These are phyloP conservation scores for Manis crassicaudata DNA, from an alignment of 2,797 vertebrate species.

Conservation along the genomic window DNA sequence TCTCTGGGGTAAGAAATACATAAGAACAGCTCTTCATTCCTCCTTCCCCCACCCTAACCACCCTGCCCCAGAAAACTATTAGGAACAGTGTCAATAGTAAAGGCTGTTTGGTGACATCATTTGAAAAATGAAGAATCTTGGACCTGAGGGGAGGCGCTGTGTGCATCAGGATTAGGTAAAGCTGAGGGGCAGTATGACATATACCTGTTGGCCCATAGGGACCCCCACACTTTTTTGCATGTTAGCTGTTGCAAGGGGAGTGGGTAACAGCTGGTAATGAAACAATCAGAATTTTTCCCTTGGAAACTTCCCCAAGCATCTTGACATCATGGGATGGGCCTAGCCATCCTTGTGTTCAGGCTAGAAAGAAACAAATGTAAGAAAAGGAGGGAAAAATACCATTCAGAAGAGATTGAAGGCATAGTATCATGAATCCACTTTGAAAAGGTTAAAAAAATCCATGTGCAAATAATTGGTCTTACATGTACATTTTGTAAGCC, in stretches of 20 bases:
- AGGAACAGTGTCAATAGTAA: slow-evolving; percentile 34
- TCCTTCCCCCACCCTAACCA: background rate
- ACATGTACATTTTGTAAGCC: background rate
- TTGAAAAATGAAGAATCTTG: slow-evolving; percentile 45
- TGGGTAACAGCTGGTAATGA: background rate
- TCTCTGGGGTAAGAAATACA: background rate
- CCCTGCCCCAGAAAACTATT: background rate
- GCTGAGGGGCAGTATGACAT: background rate
- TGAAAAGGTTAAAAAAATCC: background rate
- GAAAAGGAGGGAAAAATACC: background rate
- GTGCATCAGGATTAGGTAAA: background rate
- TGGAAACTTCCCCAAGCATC: slow-evolving; percentile 1
- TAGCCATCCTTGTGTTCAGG: background rate
- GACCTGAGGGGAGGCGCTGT: background rate
- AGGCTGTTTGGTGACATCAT: slow-evolving; percentile 16
- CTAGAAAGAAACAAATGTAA: background rate
- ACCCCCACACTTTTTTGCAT: background rate
- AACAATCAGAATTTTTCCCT: background rate
- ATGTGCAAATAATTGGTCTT: background rate
- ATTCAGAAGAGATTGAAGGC: slow-evolving; percentile 9
- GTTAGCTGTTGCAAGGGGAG: background rate
- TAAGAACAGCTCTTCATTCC: background rate
- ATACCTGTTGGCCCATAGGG: background rate
- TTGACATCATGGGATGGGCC: background rate
- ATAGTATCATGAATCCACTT: background rate